A percentile compares a stretch with the other conserved stretches of the same genome.
These are phyloP conservation scores for Neolamprologus brichardi DNA, from an alignment of 2,113 vertebrate species.

Conservation along the genomic window DNA sequence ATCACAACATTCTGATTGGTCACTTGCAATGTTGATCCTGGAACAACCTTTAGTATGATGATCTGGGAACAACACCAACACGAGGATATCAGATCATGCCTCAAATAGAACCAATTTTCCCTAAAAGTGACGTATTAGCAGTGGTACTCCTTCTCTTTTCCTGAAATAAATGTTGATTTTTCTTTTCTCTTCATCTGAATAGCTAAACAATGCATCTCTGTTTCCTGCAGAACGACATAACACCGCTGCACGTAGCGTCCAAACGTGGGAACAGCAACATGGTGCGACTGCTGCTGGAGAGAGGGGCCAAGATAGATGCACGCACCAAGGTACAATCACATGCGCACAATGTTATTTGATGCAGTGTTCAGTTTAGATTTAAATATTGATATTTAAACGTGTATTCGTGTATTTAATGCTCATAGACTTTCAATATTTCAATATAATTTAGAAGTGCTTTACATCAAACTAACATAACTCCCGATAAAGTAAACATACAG, in stretches of 20 bases:
- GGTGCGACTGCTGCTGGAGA: conserved; percentile 92
- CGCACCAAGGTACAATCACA: conserved; percentile 83
- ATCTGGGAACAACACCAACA: too few relatives aligned
- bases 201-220: neutral
- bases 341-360: neutral
- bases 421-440: neutral
- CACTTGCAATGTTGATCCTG: too few relatives aligned
- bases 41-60: too few relatives aligned
- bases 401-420: neutral
- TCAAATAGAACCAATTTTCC: neutral
- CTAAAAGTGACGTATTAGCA: neutral
- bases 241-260: conserved; percentile 91
- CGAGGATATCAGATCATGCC: too few relatives aligned
- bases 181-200: neutral
- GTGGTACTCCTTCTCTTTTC: neutral
- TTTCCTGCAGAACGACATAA: conserved; percentile 88
- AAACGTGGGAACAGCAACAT: conserved; percentile 97
- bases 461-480: neutral
- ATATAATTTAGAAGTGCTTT: neutral
- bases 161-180: neutral
- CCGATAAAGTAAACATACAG: neutral
- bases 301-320: conserved; percentile 94
- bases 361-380: neutral
- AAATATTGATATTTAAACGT: neutral
- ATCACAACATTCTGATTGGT: too few relatives aligned